Base-by-base conservation (phyloP, 2,888 invertebrate species). In the Platycnemis pennipes region DNA sequence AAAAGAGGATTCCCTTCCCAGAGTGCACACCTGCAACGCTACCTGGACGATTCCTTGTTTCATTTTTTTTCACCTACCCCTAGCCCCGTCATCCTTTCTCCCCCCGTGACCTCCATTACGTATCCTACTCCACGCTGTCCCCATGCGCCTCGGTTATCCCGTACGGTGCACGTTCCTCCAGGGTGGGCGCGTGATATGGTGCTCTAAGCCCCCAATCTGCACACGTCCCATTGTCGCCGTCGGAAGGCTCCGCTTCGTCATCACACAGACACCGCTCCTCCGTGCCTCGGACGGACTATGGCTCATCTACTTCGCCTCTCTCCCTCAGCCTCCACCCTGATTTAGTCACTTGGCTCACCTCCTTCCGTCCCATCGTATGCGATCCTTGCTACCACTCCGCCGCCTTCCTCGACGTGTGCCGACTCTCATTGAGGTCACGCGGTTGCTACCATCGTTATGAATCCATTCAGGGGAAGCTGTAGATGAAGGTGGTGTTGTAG, bases 151-250 rank as follows among this genome's bases (percentile, higher is more conserved):
- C 26, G 26, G 44, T 46, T 46, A 46, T 46, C 46, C 46, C 87
- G 2, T 37, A 77, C 13, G 31, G n/a, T 87, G 22, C 46, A 26
- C 45, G 45, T 87, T 37, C 87, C n/a, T 46, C n/a, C n/a, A 37
- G 63, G n/a, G 7, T 26, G 63, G 42, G 44, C 8, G 87, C 45
- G 44, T 87, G 87, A 45, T 87, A 46, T 87, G 87, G 87, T 44
- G 87, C 26, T n/a, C 44, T 46, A 87, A 45, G 45, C 44, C 45
- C 46, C 87, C 87, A 87, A 87, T 87, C 87, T 45, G 45, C 46
- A 46, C 87, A 42, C 87, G 16, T 22, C 19, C 26, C 46, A 87
- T 87, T 87, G 45, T 87, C 1, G 5, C 37, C 77, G 63, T 31
- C 13, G 7, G 69, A 7, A 16, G 49, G 49, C 49, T 49, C 26